These are phyloP conservation scores for Zoanthus sansibaricus DNA, from an alignment of 92 coral and sea anemone species.

Conservation along the genomic window DNA sequence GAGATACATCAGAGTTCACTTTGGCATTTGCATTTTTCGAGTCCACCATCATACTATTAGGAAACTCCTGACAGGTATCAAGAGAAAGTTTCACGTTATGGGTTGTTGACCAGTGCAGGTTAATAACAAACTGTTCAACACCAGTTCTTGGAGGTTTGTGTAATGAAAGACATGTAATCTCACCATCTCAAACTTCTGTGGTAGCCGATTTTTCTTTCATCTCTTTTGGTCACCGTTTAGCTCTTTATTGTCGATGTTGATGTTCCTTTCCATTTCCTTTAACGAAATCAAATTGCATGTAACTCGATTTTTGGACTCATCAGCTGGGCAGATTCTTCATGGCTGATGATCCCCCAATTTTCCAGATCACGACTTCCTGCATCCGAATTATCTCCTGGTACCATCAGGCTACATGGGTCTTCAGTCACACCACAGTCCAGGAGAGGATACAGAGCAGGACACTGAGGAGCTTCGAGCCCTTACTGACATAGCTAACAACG, in stretches of 20 bases:
- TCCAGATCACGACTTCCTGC: background rate
- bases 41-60: too few species aligned
- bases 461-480: conserved; percentile 33
- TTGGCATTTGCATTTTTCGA: too few species aligned
- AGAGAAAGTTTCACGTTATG: too few species aligned
- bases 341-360: conserved; percentile 52
- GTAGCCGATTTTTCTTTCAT: conserved; percentile 46
- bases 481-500: conserved; percentile 23
- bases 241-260: background rate
- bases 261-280: background rate
- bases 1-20: too few species aligned
- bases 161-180: conserved; percentile 15
- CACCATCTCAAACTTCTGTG: conserved; percentile 59
- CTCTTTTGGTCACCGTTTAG: conserved; percentile 33
- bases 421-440: conserved; percentile 6
- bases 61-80: too few species aligned
- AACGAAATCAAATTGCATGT: background rate
- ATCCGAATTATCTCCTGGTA: conserved; percentile 21
- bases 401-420: conserved; percentile 14
- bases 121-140: too few species aligned
- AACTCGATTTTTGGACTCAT: conserved; percentile 21
- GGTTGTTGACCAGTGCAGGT: too few species aligned
- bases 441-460: background rate
- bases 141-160: too few species aligned
- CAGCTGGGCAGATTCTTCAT: conserved; percentile 37